Conservation (phyloP, 2,888 invertebrate genomes). For the Biston betularia region DNA sequence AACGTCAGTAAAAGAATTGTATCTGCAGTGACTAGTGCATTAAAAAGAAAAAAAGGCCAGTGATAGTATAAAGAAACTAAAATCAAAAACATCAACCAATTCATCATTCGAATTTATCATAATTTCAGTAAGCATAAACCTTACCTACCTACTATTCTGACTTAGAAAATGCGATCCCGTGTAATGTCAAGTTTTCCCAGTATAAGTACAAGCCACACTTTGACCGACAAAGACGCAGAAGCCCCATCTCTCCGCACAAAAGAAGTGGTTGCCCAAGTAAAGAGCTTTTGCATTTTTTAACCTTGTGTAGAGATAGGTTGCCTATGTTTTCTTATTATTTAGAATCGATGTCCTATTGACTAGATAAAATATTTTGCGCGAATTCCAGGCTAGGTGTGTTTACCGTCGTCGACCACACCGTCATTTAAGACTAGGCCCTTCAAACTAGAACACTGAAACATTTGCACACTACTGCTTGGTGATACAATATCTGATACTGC, state of each 20-base stretch:
- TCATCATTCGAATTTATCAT: too few relatives aligned
- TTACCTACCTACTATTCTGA: background rate
- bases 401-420: too few relatives aligned
- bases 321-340: background rate
- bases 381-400: too few relatives aligned
- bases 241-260: conserved; percentile 66
- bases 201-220: conserved; percentile 36
- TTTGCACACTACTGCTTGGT: too few relatives aligned
- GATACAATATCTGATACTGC: too few relatives aligned
- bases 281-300: conserved; percentile 83
- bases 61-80: too few relatives aligned
- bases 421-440: too few relatives aligned
- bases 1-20: too few relatives aligned
- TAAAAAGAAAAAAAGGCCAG: too few relatives aligned
- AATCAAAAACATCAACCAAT: background rate
- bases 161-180: background rate
- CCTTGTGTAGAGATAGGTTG: conserved; percentile 44
- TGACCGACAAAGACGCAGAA: conserved; percentile 44
- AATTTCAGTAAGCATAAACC: background rate
- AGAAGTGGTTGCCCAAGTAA: conserved; percentile 77
- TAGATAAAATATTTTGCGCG: background rate
- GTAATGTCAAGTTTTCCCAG: conserved; percentile 8
- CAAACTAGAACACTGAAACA: too few relatives aligned
- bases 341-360: background rate
- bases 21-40: too few relatives aligned